phyloP scores from a whole-genome alignment of 2,888 invertebrate species.

The Sesamia inferens region DNA sequence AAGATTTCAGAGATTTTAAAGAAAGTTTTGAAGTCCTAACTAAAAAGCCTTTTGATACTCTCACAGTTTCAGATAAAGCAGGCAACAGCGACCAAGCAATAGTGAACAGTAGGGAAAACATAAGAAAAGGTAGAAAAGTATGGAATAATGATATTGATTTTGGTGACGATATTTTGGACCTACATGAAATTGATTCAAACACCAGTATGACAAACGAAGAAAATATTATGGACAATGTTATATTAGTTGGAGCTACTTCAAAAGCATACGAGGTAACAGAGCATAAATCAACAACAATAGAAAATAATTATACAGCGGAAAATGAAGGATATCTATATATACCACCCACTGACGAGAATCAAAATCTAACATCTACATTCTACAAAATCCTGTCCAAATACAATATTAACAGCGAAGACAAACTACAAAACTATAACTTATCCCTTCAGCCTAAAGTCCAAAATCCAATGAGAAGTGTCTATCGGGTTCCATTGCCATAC shows the following conservation, averaged over 20 bases:
- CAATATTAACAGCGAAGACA: conserved; percentile 76
- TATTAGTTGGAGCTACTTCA: conserved; percentile 4
- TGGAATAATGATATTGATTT: not conserved
- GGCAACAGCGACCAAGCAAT: not conserved
- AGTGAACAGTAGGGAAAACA: conserved; percentile 1
- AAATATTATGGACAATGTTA: not conserved
- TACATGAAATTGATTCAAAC: not conserved
- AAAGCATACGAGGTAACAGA: conserved; percentile 73
- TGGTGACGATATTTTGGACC: not conserved
- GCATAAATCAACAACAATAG: conserved; percentile 45
- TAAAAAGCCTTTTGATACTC: not conserved
- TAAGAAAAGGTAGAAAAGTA: conserved; percentile 47
- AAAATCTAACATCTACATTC: conserved; percentile 66
- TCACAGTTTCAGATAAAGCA: not conserved
- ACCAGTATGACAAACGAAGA: not conserved
- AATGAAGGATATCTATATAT: conserved; percentile 60
- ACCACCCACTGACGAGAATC: conserved; percentile 38
- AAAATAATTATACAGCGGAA: conserved; percentile 35
- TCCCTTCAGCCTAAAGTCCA: conserved; percentile 69
- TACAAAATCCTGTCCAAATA: conserved; percentile 77
- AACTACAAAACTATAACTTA: conserved; percentile 77
- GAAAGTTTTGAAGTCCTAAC: not conserved
- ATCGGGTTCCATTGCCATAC: conserved; percentile 63
- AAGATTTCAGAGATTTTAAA: conserved; percentile 4
- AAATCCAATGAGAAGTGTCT: conserved; percentile 52